These are phyloP conservation scores for Erythrocercus mccallii DNA, from an alignment of 2,113 vertebrate genomes.

Conservation along the genomic window DNA sequence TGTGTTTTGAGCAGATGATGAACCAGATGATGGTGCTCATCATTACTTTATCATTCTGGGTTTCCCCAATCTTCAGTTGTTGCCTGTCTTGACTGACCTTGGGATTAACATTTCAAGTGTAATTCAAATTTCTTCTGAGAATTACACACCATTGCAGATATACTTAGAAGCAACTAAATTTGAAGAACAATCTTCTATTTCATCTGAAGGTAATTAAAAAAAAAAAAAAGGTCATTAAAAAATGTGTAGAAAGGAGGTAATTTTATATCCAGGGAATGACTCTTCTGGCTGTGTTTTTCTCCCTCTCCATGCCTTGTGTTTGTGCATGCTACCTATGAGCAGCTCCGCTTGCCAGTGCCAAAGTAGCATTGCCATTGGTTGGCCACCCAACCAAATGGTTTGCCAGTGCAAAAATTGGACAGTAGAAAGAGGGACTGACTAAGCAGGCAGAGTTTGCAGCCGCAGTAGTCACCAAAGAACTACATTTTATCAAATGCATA, in stretches of 20 bases:
- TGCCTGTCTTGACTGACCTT: constrained; percentile 77
- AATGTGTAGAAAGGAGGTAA: neutral
- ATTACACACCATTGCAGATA: constrained; percentile 48
- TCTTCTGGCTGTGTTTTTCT: neutral
- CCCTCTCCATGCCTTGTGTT: neutral
- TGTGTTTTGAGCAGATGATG: constrained; percentile 82
- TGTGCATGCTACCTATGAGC: neutral
- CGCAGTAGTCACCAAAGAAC: neutral
- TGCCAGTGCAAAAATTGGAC: neutral
- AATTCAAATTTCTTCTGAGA: constrained; percentile 81
- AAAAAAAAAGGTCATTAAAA: neutral
- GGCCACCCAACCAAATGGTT: neutral
- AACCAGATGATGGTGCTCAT: constrained; percentile 90
- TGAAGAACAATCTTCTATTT: neutral
- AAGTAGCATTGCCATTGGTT: neutral
- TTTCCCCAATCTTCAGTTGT: constrained; percentile 80
- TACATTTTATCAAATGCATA: neutral
- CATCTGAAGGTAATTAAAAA: constrained; percentile 65
- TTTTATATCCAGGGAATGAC: neutral
- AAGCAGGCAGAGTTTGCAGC: neutral
- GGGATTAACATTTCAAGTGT: constrained; percentile 83
- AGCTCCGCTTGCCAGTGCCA: neutral
- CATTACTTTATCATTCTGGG: constrained; percentile 86
- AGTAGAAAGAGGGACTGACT: neutral
- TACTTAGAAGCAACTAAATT: constrained; percentile 50